phyloP scores from a whole-genome alignment of 2,888 invertebrate genomes.

The Mythimna pallens region DNA sequence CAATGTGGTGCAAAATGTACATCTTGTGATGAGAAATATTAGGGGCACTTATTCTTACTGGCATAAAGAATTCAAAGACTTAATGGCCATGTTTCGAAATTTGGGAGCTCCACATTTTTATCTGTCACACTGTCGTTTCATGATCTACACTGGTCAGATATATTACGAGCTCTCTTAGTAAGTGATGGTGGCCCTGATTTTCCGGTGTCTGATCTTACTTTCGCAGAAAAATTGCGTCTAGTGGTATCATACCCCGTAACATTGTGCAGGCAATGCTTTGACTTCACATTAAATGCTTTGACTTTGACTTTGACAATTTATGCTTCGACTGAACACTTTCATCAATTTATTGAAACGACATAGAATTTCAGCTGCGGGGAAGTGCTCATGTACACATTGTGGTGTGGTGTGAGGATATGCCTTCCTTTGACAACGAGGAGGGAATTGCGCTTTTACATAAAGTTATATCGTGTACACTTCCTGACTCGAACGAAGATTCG shows the following conservation, averaged over 20 bases:
- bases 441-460: too few species aligned
- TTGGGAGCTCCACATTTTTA: constrained; percentile 1
- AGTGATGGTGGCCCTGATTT: background rate
- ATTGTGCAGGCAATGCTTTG: background rate
- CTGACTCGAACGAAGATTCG: too few species aligned
- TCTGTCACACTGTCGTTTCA: background rate
- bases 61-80: constrained; percentile 7
- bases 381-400: constrained; percentile 1
- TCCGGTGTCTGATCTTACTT: background rate
- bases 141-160: background rate
- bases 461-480: too few species aligned
- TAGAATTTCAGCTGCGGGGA: background rate
- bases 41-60: background rate
- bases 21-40: constrained; percentile 1
- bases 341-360: background rate
- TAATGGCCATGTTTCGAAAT: background rate
- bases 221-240: background rate
- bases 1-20: constrained; percentile 8
- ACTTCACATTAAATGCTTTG: too few species aligned
- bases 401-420: background rate
- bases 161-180: background rate
- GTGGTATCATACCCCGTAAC: background rate
- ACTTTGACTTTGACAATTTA: too few species aligned
- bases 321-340: background rate
- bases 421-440: too few species aligned